phyloP scores from a whole-genome alignment of 2,797 vertebrate genomes.

The Knipowitschia caucasica region DNA sequence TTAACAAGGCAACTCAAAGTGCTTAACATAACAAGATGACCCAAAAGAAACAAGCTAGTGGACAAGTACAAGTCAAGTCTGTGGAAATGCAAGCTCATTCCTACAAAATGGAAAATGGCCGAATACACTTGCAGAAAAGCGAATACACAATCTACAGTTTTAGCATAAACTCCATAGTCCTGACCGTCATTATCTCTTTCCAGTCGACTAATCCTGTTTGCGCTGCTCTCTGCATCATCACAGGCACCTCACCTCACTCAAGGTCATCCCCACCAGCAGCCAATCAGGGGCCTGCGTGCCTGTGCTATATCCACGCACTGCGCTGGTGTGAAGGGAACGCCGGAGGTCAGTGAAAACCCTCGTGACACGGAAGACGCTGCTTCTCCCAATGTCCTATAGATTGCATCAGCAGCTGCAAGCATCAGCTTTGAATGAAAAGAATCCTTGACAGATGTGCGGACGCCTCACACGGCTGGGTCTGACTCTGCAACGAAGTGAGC shows the following conservation, averaged over 20 bases:
- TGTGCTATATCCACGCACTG: background rate
- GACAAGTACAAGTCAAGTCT: too few relatives aligned
- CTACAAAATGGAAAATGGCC: too few relatives aligned
- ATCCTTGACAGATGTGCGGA: slow-evolving; percentile 7
- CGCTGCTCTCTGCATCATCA: background rate
- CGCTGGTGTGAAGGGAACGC: background rate
- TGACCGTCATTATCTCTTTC: background rate
- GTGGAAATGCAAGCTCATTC: too few relatives aligned
- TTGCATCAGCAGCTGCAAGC: background rate
- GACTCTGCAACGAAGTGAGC: background rate
- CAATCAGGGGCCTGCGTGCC: background rate
- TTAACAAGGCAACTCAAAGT: too few relatives aligned
- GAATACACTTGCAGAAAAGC: too few relatives aligned
- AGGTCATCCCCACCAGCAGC: slow-evolving; percentile 2
- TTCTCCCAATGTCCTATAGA: background rate
- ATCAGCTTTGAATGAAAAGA: background rate
- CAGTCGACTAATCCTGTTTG: background rate
- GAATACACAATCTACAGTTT: background rate
- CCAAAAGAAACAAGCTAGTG: too few relatives aligned
- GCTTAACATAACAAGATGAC: too few relatives aligned
- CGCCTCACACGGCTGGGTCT: too few relatives aligned
- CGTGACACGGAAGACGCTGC: background rate
- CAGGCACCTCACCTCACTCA: background rate
- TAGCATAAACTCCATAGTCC: background rate
- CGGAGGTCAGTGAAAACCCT: slow-evolving; percentile 12